Evolutionary conservation across 2,888 invertebrate species (phyloP), one percentile per base, ranked within the genome.

Genomic region (Palloptera scutellata): DNA sequence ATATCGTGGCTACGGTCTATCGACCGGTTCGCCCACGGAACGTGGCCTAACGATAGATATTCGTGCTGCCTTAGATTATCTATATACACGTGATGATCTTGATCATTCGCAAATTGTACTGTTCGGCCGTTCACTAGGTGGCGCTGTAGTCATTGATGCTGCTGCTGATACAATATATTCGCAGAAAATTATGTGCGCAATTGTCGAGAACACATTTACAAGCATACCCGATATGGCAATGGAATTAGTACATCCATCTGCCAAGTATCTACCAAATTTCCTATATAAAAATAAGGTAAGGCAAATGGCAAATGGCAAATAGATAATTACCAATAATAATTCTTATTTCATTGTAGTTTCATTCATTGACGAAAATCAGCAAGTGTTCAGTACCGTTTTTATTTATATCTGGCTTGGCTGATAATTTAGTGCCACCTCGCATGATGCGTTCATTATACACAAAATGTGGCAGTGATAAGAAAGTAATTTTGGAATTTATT

Each of bases 151-250:
- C 1, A 92, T 97, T 73, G 94, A 96, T 85, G 87, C 96, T 69
- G 93, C 93, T 1, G 90, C 92, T 19, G 89, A 91, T 77, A 87
- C 90, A 17, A 90, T 92, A 74, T 94, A 93, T 84, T 87, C 90
- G 51, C 89, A 90, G 76, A 91, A 91, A 86, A 89, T 97, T 70
- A 92, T 94, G 90, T 95, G 93, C 74, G 86, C 96, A 71, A 89
- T 98, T 73, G 89, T 97, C 17, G 97, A 98, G 85, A 98, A 98
- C 84, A 97, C 97, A 3, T 98, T 98, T 80, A 96, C 96, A 5
- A 94, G 93, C 82, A 94, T 98, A 84, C 96, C 96, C 43, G 95
- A 95, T 72, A 96, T 97, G 91, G 96, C 95, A 17, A 89, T 90
- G 76, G 90, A 92, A 70, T 87, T 97, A 74, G 82, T 85, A 62